Percentiles rank a stretch among this genome's conserved stretches.
phyloP scores from a whole-genome alignment of 2,888 invertebrate genomes.

The Helobdella robusta region DNA sequence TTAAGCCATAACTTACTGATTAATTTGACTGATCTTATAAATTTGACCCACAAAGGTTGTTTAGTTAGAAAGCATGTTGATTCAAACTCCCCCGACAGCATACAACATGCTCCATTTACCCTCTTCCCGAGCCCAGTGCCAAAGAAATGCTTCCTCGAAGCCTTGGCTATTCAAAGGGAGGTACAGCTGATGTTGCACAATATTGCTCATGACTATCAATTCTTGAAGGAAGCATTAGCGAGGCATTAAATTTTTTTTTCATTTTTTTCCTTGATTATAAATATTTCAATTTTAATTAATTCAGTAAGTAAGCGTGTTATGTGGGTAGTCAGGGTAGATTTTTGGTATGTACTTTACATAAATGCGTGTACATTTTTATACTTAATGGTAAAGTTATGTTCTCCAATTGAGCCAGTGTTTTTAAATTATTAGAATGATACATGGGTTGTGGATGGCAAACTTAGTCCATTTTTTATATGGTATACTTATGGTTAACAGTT shows the following conservation, averaged over 20 bases:
- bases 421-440: background rate
- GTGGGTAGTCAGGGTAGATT: no score
- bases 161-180: slow-evolving; percentile 63
- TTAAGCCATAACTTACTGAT: no score
- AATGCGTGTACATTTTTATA: no score
- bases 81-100: slow-evolving; percentile 13
- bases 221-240: slow-evolving; percentile 62
- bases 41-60: background rate
- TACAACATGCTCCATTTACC: slow-evolving; percentile 37
- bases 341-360: no score
- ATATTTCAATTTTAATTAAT: no score
- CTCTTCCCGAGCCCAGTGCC: slow-evolving; percentile 63
- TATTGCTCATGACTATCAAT: slow-evolving; percentile 72
- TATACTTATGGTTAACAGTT: slow-evolving; percentile 5
- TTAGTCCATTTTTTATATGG: background rate
- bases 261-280: no score
- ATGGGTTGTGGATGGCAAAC: background rate
- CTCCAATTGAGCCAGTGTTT: background rate
- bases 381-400: no score
- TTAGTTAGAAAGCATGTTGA: slow-evolving; percentile 18
- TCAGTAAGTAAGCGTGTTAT: no score
- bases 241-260: no score
- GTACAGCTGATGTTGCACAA: slow-evolving; percentile 73
- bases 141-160: slow-evolving; percentile 64
- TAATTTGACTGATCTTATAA: background rate